These are phyloP conservation scores for Phylloscopus trochiloides DNA, from an alignment of 2,113 vertebrate species.

Conservation along the genomic window DNA sequence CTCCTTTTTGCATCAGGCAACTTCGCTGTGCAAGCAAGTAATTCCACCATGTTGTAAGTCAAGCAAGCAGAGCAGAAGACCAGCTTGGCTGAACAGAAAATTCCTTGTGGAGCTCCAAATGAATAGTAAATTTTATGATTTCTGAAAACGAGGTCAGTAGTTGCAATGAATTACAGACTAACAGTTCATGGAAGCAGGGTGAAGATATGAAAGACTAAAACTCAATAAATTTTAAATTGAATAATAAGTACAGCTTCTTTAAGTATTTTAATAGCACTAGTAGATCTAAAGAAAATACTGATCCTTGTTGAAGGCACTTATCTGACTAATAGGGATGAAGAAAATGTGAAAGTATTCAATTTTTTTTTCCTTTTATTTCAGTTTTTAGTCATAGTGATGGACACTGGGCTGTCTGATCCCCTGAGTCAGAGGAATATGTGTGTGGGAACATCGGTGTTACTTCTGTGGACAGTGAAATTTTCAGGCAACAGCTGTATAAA, in stretches of 20 bases:
- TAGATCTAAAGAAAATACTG: neutral
- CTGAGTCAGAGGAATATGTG: accelerated
- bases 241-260: neutral
- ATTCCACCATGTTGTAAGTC: neutral
- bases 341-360: neutral
- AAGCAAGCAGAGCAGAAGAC: neutral
- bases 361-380: neutral
- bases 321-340: neutral
- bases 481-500: neutral
- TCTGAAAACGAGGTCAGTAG: accelerated
- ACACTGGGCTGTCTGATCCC: neutral
- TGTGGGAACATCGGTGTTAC: neutral
- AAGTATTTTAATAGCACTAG: neutral
- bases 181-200: neutral
- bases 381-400: neutral
- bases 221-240: neutral
- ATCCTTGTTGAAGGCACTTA: neutral
- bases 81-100: neutral
- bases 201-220: neutral
- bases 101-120: neutral
- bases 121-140: neutral
- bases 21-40: neutral
- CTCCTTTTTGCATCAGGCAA: neutral
- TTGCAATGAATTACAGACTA: neutral
- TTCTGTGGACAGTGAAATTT: neutral